Conservation (phyloP, 2,797 vertebrate species). For the Epinephelus malabaricus region DNA sequence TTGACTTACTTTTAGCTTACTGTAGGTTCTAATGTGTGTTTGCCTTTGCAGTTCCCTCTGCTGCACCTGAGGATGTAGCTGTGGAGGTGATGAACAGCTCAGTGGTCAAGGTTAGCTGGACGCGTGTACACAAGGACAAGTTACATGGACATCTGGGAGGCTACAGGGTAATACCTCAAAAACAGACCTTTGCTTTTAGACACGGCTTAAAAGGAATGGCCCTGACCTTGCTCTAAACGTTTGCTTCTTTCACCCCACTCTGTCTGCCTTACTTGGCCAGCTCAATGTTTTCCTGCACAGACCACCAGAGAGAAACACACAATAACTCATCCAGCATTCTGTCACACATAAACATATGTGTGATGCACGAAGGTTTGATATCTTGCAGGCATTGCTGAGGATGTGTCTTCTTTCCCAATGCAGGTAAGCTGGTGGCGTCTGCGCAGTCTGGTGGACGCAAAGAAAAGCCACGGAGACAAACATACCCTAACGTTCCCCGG, state of each 20-base stretch:
- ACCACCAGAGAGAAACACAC: constrained; percentile 8
- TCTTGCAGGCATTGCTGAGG: not conserved
- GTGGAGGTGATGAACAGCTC: constrained; percentile 93
- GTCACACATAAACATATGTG: constrained; percentile 4
- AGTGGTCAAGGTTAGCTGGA: constrained; percentile 92
- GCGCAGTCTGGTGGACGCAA: constrained; percentile 88
- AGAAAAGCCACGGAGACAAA: constrained; percentile 88
- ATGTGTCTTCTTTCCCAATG: constrained; percentile 26
- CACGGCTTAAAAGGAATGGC: constrained; percentile 75
- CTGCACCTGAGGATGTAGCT: constrained; percentile 88
- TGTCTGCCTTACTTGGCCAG: constrained; percentile 45
- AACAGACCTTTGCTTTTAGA: constrained; percentile 74
- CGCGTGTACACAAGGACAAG: constrained; percentile 92
- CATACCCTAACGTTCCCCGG: constrained; percentile 88
- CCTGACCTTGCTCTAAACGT: constrained; percentile 62
- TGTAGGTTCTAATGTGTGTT: constrained; percentile 47
- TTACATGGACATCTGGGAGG: constrained; percentile 94
- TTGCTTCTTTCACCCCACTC: constrained; percentile 49
- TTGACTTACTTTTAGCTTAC: constrained; percentile 12
- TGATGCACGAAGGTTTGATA: constrained; percentile 2
- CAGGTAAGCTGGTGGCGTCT: constrained; percentile 96
- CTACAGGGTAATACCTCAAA: constrained; percentile 91
- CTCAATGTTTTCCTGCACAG: constrained; percentile 43
- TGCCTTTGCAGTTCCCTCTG: constrained; percentile 90
- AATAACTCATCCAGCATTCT: constrained; percentile 17